Conservation (phyloP, 2,888 invertebrate species). For the Bugulina stolonifera region DNA sequence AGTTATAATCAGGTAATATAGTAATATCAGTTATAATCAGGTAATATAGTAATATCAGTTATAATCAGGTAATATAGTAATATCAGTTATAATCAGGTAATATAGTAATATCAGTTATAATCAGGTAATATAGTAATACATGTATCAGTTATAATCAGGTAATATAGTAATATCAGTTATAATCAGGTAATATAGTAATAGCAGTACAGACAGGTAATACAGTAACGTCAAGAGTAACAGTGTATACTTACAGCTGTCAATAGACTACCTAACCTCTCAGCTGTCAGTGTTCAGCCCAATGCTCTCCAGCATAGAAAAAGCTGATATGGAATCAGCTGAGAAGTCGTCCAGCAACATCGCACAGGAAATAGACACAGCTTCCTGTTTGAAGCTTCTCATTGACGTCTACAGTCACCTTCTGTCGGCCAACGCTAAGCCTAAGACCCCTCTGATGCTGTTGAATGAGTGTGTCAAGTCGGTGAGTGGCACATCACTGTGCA, state of each 20-base stretch:
- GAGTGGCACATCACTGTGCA: constrained; percentile 33
- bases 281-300: background rate
- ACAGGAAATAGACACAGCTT: constrained; percentile 71
- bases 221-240: too few relatives aligned
- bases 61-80: too few relatives aligned
- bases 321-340: constrained; percentile 3
- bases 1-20: constrained; percentile 11
- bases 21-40: too few relatives aligned
- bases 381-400: constrained; percentile 83
- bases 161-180: too few relatives aligned
- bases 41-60: too few relatives aligned
- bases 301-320: constrained; percentile 19
- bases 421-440: constrained; percentile 54
- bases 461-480: constrained; percentile 56
- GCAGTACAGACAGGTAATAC: too few relatives aligned
- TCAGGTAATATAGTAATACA: too few relatives aligned
- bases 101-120: too few relatives aligned
- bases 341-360: background rate
- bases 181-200: too few relatives aligned
- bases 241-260: constrained; percentile 17
- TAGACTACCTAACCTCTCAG: background rate
- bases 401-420: constrained; percentile 80
- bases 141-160: constrained; percentile 22
- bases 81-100: too few relatives aligned
- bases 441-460: constrained; percentile 50